Evolutionary conservation across 2,888 invertebrate genomes (phyloP), one percentile per base, ranked within the genome.

Genomic region (Mystacides longicornis): DNA sequence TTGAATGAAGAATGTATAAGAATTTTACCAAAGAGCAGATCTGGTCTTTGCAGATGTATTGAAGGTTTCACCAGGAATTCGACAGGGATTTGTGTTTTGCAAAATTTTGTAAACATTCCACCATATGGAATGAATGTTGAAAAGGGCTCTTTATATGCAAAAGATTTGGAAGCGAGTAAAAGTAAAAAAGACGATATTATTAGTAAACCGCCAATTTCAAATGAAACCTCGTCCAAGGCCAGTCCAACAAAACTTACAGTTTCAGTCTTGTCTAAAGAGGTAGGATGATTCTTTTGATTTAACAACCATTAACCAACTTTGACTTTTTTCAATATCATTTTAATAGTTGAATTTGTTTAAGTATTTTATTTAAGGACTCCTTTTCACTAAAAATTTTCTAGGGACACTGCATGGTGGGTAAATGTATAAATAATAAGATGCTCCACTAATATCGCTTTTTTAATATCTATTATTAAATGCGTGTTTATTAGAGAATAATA

Each of bases 201-300:
- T 48, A 21, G 49, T 7, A 61, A 57, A 51, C 37, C 37, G 14
- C n/a, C 37, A n/a, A 23, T 33, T 3, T 20, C 20, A 5, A 23
- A 23, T 2, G 71, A 78, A 64, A 69, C 74, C 55, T 68, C 73
- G 60, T 70, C 67, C 52, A 75, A 71, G 42, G 79, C 72, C 65
- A 77, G 80, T 27, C 71, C 81, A 57, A 86, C 86, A 66, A 81
- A 82, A 57, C 73, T 92, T 57, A 80, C 83, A 19, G 88, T 92
- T 1, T 84, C 85, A 11, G 87, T 86, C 18, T 77, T 83, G 55
- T 87, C 89, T 0, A 89, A 91, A 71, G 81, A 83, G 69, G 86
- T 95, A n/a, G 65, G 46, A 33, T 7, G 19, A 46, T 31, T n/a
- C 33, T 22, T 4, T 33, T 27, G 14, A 43, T 16, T 5, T 43